phyloP scores from a whole-genome alignment of 2,797 vertebrate species.

The Natrix natrix region DNA sequence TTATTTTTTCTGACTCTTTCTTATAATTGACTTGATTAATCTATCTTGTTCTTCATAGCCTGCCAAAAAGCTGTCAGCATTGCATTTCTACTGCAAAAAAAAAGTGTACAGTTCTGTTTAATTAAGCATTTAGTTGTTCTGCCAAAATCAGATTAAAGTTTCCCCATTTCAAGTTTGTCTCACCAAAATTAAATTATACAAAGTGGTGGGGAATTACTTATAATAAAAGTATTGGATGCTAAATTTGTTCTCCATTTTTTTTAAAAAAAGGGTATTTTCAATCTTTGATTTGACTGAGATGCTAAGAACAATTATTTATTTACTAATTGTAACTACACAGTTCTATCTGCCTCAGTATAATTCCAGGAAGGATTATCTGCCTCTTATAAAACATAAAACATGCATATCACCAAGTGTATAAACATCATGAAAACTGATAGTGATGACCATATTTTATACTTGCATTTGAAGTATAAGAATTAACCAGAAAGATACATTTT shows the following conservation, averaged over 20 bases:
- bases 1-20: slow-evolving; percentile 55
- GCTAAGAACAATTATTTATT: slow-evolving; percentile 55
- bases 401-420: slow-evolving; percentile 33
- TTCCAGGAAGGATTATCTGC: slow-evolving; percentile 47
- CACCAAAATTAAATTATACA: slow-evolving; percentile 56
- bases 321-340: slow-evolving; percentile 53
- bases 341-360: slow-evolving; percentile 56
- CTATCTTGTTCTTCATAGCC: slow-evolving; percentile 42
- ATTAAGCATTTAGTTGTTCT: slow-evolving; percentile 61
- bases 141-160: slow-evolving; percentile 60
- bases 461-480: neutral
- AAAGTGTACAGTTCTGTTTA: slow-evolving; percentile 63
- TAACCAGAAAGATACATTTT: slow-evolving; percentile 15
- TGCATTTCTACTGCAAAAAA: slow-evolving; percentile 49
- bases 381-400: slow-evolving; percentile 19
- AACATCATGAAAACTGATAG: slow-evolving; percentile 2
- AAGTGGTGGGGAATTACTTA: slow-evolving; percentile 52
- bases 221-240: slow-evolving; percentile 42
- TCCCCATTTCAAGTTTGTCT: slow-evolving; percentile 43
- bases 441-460: slow-evolving; percentile 24
- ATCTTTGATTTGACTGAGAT: slow-evolving; percentile 50
- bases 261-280: slow-evolving; percentile 34
- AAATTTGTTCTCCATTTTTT: slow-evolving; percentile 37
- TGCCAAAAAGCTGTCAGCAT: slow-evolving; percentile 60
- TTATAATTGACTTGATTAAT: slow-evolving; percentile 60